A percentile compares a stretch with the other conserved stretches of the same genome.
phyloP scores from a whole-genome alignment of 2,888 invertebrate species.

The Venusia cambrica region DNA sequence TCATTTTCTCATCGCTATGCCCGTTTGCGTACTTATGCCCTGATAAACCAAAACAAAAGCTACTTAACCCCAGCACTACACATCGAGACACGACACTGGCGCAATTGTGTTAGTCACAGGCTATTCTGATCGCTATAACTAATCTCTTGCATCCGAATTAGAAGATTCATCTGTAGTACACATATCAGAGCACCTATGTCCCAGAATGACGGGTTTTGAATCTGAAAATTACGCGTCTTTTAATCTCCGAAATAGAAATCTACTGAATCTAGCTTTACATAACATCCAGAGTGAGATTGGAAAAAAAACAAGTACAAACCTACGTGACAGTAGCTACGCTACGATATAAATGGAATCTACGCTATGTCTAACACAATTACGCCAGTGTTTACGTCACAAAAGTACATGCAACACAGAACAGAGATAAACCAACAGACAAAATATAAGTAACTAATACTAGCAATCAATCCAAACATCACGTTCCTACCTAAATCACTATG shows the following conservation, averaged over 20 bases:
- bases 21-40: conserved; percentile 55
- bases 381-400: conserved; percentile 61
- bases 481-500: no score
- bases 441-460: conserved; percentile 13
- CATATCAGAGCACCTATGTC: conserved; percentile 52
- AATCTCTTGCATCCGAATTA: conserved; percentile 48
- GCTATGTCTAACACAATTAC: conserved; percentile 63
- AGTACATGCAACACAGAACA: conserved; percentile 48
- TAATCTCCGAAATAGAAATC: conserved; percentile 36
- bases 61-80: conserved; percentile 45
- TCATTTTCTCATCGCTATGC: conserved; percentile 38
- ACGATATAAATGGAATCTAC: conserved; percentile 43
- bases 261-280: conserved; percentile 29
- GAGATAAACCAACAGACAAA: conserved; percentile 18
- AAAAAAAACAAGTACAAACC: conserved; percentile 23
- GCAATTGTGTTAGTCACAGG: conserved; percentile 61
- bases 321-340: conserved; percentile 35
- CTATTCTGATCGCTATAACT: conserved; percentile 30
- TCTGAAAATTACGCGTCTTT: conserved; percentile 66
- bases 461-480: conserved; percentile 23
- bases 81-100: conserved; percentile 51
- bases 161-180: conserved; percentile 52
- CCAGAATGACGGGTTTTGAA: conserved; percentile 55
- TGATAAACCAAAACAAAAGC: conserved; percentile 64
- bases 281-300: conserved; percentile 27